Evolutionary conservation across 2,888 invertebrate genomes (phyloP), one percentile per base, ranked within the genome.

Genomic region (Amphipoea oculea): DNA sequence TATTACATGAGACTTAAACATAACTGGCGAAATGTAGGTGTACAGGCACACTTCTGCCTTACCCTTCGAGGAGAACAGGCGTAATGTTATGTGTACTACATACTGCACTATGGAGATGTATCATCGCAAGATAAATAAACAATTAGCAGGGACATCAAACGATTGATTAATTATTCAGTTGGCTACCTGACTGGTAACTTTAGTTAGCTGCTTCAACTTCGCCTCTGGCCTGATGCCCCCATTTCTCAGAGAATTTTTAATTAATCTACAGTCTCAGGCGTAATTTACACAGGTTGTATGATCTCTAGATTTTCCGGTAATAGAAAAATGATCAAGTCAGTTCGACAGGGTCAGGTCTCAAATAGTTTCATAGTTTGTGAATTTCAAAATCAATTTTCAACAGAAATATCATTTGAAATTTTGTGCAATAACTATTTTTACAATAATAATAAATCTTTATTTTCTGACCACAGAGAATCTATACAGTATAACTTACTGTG

Each of bases 241-340:
- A 69, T 77, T 82, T 72, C 82, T 72, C 63, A 29, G 51, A 68
- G 40, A 77, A 63, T 82, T 77, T 51, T 7, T 67, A 51, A 77
- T 65, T 65, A 45, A 62, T 72, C 62, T 62, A 78, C 51, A 20
- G n/a, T 68, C 20, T 80, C 4, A 1, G 48, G 17, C 0, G 29
- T 51, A 60, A 36, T n/a, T 54, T 60, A 71, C 29, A 48, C 23
- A 20, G 20, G 42, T 36, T 36, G 14, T 9, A n/a, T 60, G 12
- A 29, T 51, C 17, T 62, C 29, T 51, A 42, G 17, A 6, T 20
- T 77, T 29, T 40, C 7, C 4, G 2, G 0, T 17, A 9, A 1
- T 48, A 5, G 36, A 5, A 36, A 48, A 73, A 62, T 45, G 1
- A 51, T 17, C 6, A 51, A 51, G 17, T 51, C 17, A 51, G 17